Evolutionary conservation across 2,888 invertebrate species (phyloP).

Genomic region (Dryadula phaetusa): DNA sequence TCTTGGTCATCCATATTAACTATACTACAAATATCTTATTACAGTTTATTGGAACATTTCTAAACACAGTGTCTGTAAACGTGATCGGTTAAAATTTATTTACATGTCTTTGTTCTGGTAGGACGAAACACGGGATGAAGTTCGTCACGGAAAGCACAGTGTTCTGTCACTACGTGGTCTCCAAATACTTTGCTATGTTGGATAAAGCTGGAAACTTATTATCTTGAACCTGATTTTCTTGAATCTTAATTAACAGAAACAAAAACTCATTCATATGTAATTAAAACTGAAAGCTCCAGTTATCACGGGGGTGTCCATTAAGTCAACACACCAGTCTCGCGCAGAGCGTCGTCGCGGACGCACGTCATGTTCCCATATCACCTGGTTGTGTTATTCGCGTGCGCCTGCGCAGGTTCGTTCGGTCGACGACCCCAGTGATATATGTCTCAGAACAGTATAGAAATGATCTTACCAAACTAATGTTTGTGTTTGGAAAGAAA

Average conservation of each 20-base stretch:
- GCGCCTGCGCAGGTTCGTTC: conserved; percentile 56
- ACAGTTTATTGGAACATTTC: too few species aligned
- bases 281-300: conserved; percentile 19
- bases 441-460: conserved; percentile 51
- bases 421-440: conserved; percentile 76
- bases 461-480: conserved; percentile 24
- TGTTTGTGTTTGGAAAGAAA: conserved; percentile 17
- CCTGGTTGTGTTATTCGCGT: conserved; percentile 50
- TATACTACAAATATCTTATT: too few species aligned
- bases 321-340: conserved; percentile 45
- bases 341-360: conserved; percentile 56
- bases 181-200: too few species aligned
- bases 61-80: too few species aligned
- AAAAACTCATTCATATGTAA: conserved; percentile 3
- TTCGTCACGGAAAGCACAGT: too few species aligned
- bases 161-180: too few species aligned
- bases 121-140: too few species aligned
- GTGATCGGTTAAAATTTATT: too few species aligned
- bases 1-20: too few species aligned
- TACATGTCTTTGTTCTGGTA: too few species aligned
- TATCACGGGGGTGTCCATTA: conserved; percentile 16
- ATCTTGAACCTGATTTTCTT: too few species aligned
- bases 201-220: too few species aligned
- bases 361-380: conserved; percentile 51
- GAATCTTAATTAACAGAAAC: background rate